A percentile compares a stretch with the other conserved stretches of the same genome.
These are phyloP conservation scores for Pachydiplax longipennis DNA, from an alignment of 2,888 invertebrate species.

Conservation along the genomic window DNA sequence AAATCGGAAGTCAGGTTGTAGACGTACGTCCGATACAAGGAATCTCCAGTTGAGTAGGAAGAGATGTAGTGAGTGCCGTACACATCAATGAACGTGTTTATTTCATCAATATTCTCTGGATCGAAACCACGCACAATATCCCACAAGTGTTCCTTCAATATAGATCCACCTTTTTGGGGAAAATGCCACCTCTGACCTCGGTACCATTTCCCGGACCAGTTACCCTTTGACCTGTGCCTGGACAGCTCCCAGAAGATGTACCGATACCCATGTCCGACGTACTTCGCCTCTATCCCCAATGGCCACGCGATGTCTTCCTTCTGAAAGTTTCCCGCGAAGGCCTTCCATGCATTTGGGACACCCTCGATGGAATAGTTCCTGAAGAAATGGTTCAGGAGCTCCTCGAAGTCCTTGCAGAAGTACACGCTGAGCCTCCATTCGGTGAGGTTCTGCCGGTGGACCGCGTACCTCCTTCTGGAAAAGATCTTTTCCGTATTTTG, in stretches of 20 bases:
- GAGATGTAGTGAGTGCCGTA: constrained; percentile 54
- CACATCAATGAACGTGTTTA: constrained; percentile 53
- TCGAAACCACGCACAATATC: constrained; percentile 50
- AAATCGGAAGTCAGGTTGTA: constrained; percentile 54
- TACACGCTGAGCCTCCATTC: constrained; percentile 52
- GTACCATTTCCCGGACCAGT: constrained; percentile 50
- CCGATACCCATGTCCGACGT: constrained; percentile 52
- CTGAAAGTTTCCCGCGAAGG: constrained; percentile 53
- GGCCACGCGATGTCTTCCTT: constrained; percentile 53
- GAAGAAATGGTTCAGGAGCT: constrained; percentile 53
- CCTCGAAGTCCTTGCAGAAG: constrained; percentile 53
- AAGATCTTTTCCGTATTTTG: background rate
- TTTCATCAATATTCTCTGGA: constrained; percentile 52
- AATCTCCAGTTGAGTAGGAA: constrained; percentile 54
- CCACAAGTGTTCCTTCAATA: constrained; percentile 49
- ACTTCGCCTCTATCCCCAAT: constrained; percentile 53
- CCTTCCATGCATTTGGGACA: constrained; percentile 53
- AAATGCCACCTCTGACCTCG: constrained; percentile 48
- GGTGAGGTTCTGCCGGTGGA: background rate
- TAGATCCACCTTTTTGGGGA: constrained; percentile 46
- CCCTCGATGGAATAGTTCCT: constrained; percentile 53
- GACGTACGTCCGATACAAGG: constrained; percentile 54
- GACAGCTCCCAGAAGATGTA: constrained; percentile 53
- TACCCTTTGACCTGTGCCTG: constrained; percentile 40
- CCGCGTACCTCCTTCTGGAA: background rate